Conservation (phyloP, 2,113 vertebrate genomes). For the Antigone vipio region DNA sequence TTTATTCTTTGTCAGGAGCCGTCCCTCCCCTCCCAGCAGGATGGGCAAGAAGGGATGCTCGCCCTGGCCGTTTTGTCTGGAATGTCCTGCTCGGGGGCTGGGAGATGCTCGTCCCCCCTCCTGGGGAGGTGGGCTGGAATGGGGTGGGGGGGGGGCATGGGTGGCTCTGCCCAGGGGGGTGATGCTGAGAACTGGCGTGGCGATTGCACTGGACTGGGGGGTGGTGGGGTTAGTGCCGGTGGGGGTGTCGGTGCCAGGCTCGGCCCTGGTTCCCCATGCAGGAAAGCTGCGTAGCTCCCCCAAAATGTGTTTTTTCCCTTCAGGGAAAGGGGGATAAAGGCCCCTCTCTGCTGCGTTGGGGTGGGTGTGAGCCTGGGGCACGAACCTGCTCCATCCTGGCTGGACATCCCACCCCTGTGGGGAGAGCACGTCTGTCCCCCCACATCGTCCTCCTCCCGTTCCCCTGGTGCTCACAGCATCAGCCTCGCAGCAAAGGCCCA, state of each 20-base stretch:
- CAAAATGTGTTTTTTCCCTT: neutral
- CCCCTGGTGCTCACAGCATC: neutral
- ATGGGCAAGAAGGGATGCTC: neutral
- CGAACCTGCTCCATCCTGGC: rapidly evolving
- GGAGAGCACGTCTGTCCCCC: neutral
- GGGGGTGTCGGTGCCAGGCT: neutral
- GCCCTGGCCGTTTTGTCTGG: rapidly evolving
- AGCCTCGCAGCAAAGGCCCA: neutral
- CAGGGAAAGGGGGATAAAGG: neutral
- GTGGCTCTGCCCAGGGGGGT: neutral
- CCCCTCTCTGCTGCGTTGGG: neutral
- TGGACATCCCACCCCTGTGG: neutral
- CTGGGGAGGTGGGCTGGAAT: neutral
- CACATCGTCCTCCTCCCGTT: rapidly evolving
- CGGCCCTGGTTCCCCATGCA: rapidly evolving
- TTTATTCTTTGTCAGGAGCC: neutral
- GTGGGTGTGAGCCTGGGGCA: rapidly evolving
- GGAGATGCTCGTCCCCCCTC: neutral
- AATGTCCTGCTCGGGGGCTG: rapidly evolving
- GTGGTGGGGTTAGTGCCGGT: neutral
- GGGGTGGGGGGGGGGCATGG: neutral
- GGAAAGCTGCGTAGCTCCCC: rapidly evolving
- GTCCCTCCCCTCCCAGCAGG: neutral
- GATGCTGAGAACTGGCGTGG: neutral
- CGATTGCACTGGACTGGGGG: rapidly evolving